phyloP scores from a whole-genome alignment of 2,113 vertebrate species.

The Nibea coibor region DNA sequence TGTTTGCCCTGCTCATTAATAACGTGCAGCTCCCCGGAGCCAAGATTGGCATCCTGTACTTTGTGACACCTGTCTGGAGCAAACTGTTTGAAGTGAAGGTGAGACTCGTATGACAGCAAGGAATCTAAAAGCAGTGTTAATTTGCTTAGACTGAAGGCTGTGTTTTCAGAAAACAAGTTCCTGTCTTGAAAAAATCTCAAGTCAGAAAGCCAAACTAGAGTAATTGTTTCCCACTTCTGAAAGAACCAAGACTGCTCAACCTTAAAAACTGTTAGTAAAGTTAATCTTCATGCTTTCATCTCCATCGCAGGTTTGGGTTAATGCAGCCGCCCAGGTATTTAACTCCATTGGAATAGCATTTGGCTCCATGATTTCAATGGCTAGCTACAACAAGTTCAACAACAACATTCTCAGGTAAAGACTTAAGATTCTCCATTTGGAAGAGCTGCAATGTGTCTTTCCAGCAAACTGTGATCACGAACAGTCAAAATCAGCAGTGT shows the following conservation, averaged over 20 bases:
- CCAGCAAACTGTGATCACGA: not conserved
- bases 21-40: conserved; percentile 84
- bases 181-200: not conserved
- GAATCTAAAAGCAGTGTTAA: not conserved
- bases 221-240: not conserved
- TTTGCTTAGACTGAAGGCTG: not conserved
- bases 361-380: conserved; percentile 83
- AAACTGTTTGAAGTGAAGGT: conserved; percentile 83
- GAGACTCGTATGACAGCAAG: conserved; percentile 12
- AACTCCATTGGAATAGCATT: conserved; percentile 85
- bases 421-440: not conserved
- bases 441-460: not conserved
- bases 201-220: not conserved
- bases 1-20: conserved; percentile 83
- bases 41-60: conserved; percentile 80
- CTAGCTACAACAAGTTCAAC: conserved; percentile 86
- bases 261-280: not conserved
- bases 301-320: conserved; percentile 81
- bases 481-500: too few species aligned
- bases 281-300: not conserved
- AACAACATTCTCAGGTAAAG: conserved; percentile 82
- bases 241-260: not conserved
- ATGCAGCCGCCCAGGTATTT: conserved; percentile 84
- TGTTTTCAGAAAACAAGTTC: not conserved
- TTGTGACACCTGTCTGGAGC: conserved; percentile 81